phyloP scores from a whole-genome alignment of 2,113 vertebrate genomes.

The Uria aalge region DNA sequence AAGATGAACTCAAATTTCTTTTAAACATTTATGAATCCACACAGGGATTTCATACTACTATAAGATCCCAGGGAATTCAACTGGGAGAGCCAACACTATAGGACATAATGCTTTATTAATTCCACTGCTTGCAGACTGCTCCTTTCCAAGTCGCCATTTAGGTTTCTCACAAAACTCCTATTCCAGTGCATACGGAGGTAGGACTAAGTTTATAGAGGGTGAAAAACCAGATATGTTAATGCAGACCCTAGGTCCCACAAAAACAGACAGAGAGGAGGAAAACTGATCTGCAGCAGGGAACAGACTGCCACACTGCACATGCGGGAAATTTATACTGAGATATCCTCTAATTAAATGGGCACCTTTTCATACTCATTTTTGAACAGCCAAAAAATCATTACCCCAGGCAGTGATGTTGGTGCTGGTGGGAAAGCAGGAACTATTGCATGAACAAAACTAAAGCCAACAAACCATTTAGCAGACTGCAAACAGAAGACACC shows the following conservation, averaged over 20 bases:
- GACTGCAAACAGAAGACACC: background rate
- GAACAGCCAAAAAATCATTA: slow-evolving; percentile 4
- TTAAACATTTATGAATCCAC: background rate
- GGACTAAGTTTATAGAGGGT: background rate
- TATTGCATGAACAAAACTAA: background rate
- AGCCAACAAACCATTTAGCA: background rate
- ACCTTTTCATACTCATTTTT: background rate
- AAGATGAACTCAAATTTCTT: background rate
- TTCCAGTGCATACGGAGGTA: background rate
- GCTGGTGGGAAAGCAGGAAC: background rate
- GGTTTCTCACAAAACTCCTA: background rate
- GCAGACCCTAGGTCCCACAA: background rate
- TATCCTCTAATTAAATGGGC: slow-evolving; percentile 11
- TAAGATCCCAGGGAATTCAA: background rate
- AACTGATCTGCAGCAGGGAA: background rate
- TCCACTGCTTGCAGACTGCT: background rate
- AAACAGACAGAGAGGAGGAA: background rate
- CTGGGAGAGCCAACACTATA: background rate
- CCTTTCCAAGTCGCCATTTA: background rate
- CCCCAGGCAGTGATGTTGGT: background rate
- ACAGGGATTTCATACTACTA: background rate
- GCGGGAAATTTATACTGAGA: background rate
- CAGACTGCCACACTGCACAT: background rate
- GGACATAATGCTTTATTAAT: background rate
- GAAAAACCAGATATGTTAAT: background rate